Conservation (phyloP, 1,140 invertebrate genomes). For the Zaprionus africanus region DNA sequence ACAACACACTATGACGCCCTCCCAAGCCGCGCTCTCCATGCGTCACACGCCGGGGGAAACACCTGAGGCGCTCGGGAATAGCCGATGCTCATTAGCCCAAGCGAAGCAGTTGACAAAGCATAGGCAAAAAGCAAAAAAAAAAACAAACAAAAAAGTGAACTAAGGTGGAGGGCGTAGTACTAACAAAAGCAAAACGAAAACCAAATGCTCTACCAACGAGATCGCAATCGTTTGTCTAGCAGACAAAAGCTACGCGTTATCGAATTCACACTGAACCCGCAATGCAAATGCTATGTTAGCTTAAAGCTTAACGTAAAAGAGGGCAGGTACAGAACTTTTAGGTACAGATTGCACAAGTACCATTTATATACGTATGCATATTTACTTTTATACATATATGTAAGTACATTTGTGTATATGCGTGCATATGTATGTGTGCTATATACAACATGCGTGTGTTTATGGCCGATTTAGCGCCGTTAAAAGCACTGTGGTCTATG, state of each 20-base stretch:
- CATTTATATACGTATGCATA: background rate
- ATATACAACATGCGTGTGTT: conserved; percentile 1
- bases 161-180: background rate
- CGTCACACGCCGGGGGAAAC: conserved; percentile 61
- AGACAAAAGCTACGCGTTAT: background rate
- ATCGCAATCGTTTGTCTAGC: background rate
- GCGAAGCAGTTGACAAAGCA: conserved; percentile 62
- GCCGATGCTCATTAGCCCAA: conserved; percentile 63
- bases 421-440: background rate
- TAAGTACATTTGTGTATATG: conserved; percentile 13
- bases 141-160: background rate
- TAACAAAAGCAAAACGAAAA: background rate
- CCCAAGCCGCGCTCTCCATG: conserved; percentile 36
- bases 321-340: background rate
- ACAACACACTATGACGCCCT: background rate
- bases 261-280: background rate
- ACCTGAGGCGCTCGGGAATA: conserved; percentile 69
- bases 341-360: background rate
- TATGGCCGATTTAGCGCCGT: conserved; percentile 24
- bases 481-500: conserved; percentile 28
- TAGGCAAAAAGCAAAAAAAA: conserved; percentile 10
- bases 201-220: background rate
- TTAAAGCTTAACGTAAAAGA: background rate
- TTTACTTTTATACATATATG: conserved; percentile 4
- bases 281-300: conserved; percentile 3